Evolutionary conservation across 2,888 invertebrate species (phyloP), one percentile per base, ranked within the genome.

Genomic region (Torymus aiolomorphi): DNA sequence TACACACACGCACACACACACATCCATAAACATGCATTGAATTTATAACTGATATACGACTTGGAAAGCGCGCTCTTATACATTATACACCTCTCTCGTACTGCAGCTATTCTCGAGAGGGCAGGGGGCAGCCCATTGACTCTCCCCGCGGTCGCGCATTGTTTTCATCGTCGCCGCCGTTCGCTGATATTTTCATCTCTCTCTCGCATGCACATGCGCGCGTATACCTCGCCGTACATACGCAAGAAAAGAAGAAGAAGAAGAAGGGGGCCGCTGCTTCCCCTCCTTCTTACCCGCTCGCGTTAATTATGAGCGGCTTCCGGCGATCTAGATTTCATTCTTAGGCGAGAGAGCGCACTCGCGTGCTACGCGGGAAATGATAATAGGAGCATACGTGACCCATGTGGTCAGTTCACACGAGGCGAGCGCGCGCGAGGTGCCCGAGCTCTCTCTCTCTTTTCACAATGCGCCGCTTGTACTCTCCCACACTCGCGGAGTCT

Each of bases 241-340:
- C 31, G 31, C 5, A 31, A 31, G 31, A 31, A 31, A 31, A 31
- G 31, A 31, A 31, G 31, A 42, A 42, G 8, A 42, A 42, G 49
- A n/a, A 8, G 11, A 31, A 11, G 2, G 31, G 61, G 24, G 42
- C 42, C 42, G 42, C 8, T 42, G 42, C 8, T 42, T 66, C 18
- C 49, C 59, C 59, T 66, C 70, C 74, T 66, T 61, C 61, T 10
- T 61, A 11, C 67, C 51, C 81, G 3, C 52, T 14, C 65, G 89
- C 89, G 89, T 90, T 90, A 90, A 90, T 90, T 90, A 90, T 88
- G 88, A 88, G 88, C 85, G 85, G 88, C 90, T 90, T 90, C 90
- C 90, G 90, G 90, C 90, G 90, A 90, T 90, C 90, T 90, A 90
- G 90, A 90, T 90, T 90, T 90, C 90, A 90, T 90, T 90, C 89